phyloP scores from a whole-genome alignment of 2,888 invertebrate genomes.

The Drosophila longiperda region DNA sequence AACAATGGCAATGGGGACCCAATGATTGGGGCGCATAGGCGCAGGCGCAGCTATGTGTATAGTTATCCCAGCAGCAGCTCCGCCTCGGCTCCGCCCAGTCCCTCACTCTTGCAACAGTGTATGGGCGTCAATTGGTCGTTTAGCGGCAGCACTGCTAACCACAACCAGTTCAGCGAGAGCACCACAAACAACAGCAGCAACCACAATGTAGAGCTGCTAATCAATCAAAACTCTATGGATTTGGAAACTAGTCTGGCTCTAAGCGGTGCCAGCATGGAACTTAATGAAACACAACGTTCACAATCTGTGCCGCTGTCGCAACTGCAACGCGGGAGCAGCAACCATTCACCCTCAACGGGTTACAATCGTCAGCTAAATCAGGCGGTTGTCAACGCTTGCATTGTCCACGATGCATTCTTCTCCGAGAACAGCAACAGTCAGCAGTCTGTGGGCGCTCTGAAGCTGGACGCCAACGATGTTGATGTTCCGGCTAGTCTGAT shows the following conservation, averaged over 20 bases:
- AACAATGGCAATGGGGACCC: slow-evolving; percentile 76
- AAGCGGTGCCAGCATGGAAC: slow-evolving; percentile 57
- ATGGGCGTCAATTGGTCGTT: slow-evolving; percentile 60
- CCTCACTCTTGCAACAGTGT: slow-evolving; percentile 83
- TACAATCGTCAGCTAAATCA: slow-evolving; percentile 74
- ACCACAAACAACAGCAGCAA: slow-evolving; percentile 61
- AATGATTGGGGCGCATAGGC: slow-evolving; percentile 82
- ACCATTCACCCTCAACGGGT: slow-evolving; percentile 78
- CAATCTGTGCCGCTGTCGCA: slow-evolving; percentile 91
- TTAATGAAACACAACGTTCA: slow-evolving; percentile 86
- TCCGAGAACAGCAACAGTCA: slow-evolving; percentile 82
- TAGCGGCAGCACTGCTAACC: slow-evolving; percentile 27
- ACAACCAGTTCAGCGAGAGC: slow-evolving; percentile 38
- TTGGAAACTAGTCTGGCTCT: slow-evolving; percentile 81
- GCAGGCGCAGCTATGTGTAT: slow-evolving; percentile 74
- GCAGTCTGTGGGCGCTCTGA: slow-evolving; percentile 61
- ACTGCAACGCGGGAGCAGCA: slow-evolving; percentile 71
- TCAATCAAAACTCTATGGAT: slow-evolving; percentile 83
- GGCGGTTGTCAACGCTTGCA: slow-evolving; percentile 7
- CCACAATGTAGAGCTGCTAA: slow-evolving; percentile 83
- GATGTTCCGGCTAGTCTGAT: slow-evolving; percentile 66
- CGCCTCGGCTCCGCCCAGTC: slow-evolving; percentile 89
- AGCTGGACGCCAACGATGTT: slow-evolving; percentile 64
- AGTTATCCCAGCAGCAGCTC: slow-evolving; percentile 77
- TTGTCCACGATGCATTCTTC: slow-evolving; percentile 57